Evolutionary conservation across 1,140 invertebrate species (phyloP), one percentile per base, ranked within the genome.

Genomic region (Ceratosolen fusciceps): DNA sequence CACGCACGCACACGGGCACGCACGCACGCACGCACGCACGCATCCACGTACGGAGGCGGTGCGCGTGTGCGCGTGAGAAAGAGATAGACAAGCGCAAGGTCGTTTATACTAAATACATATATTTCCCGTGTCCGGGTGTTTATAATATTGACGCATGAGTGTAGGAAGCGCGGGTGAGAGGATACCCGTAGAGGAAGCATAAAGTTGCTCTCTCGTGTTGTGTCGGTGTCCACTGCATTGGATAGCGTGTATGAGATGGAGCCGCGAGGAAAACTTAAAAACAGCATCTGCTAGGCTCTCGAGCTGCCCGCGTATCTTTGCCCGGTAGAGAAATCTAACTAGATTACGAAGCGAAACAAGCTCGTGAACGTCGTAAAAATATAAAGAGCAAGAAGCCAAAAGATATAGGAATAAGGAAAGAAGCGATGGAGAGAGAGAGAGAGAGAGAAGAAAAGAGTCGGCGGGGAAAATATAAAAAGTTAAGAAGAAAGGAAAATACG

Each of bases 401-500:
- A 2, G 10, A 31, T 31, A 31, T 24, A 24, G 49, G 10, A 3
- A 56, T 26, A 54, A 62, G 8, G 31, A 7, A 0, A 58, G 47
- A 34, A 34, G 9, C 10, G 12, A 24, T 49, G 70, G 71, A 16
- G 31, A 37, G 43, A 37, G 52, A 24, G 26, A 12, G 56, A 7
- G 21, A 34, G 24, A 14, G 14, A 34, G 24, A 14, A 21, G 62
- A 47, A 24, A 24, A 14, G 16, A 19, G 58, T 31, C 1, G 3
- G 34, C 19, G 60, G 31, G 43, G 56, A 74, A 77, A 80, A 80
- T 80, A 72, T 76, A 77, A 65, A 77, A 77, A 81, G 80, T 77
- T 73, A 80, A 76, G 58, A 54, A 74, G 71, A 74, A 78, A 79
- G 76, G 76, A 81, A 79, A 81, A 75, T 79, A 78, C 43, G 73